Evolutionary conservation across 2,113 vertebrate genomes (phyloP).

Genomic region (Notarius lentiginosus): DNA sequence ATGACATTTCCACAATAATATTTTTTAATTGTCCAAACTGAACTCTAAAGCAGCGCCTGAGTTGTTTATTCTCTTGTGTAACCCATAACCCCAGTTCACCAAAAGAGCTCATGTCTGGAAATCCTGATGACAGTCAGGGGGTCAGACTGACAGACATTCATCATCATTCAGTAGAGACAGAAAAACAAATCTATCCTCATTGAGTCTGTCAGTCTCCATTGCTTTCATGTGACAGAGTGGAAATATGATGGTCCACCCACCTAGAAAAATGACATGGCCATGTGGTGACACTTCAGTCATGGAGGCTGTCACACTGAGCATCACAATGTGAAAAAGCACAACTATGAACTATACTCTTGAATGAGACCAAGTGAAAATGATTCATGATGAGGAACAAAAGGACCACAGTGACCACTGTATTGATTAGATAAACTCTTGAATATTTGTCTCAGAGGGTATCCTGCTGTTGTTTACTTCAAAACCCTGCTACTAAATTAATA

Average conservation of each 20-base stretch:
- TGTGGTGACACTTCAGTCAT: conserved; percentile 48
- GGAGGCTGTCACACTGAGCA: conserved; percentile 45
- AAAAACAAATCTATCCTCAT: conserved; percentile 72
- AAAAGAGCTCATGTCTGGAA: not conserved
- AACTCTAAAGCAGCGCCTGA: not conserved
- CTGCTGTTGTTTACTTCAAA: conserved; percentile 36
- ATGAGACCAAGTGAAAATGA: conserved; percentile 37
- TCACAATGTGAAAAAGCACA: conserved; percentile 27
- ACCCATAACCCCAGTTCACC: conserved; percentile 3
- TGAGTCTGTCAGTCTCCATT: conserved; percentile 67
- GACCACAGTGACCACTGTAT: conserved; percentile 13
- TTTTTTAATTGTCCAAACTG: not conserved
- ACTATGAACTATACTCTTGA: conserved; percentile 42
- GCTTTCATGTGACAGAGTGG: conserved; percentile 51
- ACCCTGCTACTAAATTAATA: conserved; percentile 42
- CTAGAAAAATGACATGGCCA: conserved; percentile 36
- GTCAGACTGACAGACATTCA: conserved; percentile 65
- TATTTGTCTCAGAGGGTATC: conserved; percentile 6
- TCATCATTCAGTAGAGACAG: conserved; percentile 59
- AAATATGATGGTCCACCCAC: conserved; percentile 45
- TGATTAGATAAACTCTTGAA: conserved; percentile 39
- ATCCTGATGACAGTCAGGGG: conserved; percentile 41
- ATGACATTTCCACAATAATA: not conserved
- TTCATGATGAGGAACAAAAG: conserved; percentile 37
- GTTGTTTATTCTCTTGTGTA: not conserved